Evolutionary conservation across 2,888 invertebrate species (phyloP), one percentile per base, ranked within the genome.

Genomic region (Tenthredo mesomela): DNA sequence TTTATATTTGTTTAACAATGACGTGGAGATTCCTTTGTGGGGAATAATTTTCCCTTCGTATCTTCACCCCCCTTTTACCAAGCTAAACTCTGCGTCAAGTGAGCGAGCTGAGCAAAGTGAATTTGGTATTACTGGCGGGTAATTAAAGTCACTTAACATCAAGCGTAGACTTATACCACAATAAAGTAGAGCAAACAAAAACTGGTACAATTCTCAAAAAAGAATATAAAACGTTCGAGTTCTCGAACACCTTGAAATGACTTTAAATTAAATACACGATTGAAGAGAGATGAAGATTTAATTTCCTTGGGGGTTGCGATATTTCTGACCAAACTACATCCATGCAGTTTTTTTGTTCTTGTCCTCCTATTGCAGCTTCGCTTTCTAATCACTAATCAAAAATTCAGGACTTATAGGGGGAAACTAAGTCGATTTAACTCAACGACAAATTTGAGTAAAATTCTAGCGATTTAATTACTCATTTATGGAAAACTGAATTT

Each of bases 111-210:
- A 77, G 47, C 29, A 7, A 54, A 50, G 40, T 37, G 50, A 80
- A 80, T 80, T 80, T 47, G 40, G 33, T 50, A 77, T 50, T 50
- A 50, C 75, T 47, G 29, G 54, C 33, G 54, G 50, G 50, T 50
- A 77, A 77, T 77, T 77, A 33, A 15, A 77, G 54, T 54, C 50
- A 77, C 77, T 77, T 50, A 77, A 77, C 50, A 77, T 77, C 75
- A 77, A 33, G 29, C 58, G 0, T 18, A 40, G 80, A 58, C 58
- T 61, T 61, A 61, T 61, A 61, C 80, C 21, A 10, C 37, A 58
- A 80, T 37, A 37, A 61, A 40, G 80, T 80, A 37, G 4, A 33
- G 33, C 4, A 80, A 80, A 80, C 12, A 7, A 80, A 40, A 80
- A 29, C 61, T 40, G n/a, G 54, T 77, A 7, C 33, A 77, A 77